Evolutionary conservation across 2,888 invertebrate species (phyloP).

Genomic region (Phragmatobia fuliginosa): DNA sequence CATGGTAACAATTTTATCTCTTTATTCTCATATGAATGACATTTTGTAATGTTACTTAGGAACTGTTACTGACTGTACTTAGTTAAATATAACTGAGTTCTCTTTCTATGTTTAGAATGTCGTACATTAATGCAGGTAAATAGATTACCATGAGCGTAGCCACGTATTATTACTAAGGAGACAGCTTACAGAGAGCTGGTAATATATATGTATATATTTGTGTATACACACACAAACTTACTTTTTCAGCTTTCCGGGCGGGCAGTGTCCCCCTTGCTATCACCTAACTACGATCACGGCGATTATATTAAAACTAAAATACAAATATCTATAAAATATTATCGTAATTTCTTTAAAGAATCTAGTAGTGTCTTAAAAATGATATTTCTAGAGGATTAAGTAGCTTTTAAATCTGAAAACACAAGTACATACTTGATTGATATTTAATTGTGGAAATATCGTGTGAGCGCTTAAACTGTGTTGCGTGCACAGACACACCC

Average conservation of each 20-base stretch:
- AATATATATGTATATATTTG: no score
- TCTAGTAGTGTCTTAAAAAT: not conserved
- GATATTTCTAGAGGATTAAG: not conserved
- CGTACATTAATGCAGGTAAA: not conserved
- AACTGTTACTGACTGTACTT: conserved; percentile 17
- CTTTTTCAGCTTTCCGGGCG: no score
- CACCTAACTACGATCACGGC: no score
- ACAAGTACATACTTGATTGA: not conserved
- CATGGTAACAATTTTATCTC: conserved; percentile 67
- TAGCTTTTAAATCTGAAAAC: not conserved
- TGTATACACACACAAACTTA: no score
- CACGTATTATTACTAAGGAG: no score
- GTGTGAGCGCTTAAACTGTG: conserved; percentile 48
- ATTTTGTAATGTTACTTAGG: conserved; percentile 34
- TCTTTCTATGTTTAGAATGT: not conserved
- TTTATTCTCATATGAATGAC: conserved; percentile 56
- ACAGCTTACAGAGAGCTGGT: no score
- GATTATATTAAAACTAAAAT: not conserved
- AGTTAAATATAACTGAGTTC: not conserved
- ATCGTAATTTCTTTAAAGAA: not conserved
- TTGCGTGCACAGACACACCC: conserved; percentile 52
- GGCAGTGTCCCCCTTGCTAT: no score
- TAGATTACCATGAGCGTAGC: no score
- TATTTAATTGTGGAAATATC: conserved; percentile 13
- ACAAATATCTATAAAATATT: no score